Evolutionary conservation across 2,888 invertebrate genomes (phyloP), one percentile per base, ranked within the genome.

Genomic region (Ferdinandea cuprea): DNA sequence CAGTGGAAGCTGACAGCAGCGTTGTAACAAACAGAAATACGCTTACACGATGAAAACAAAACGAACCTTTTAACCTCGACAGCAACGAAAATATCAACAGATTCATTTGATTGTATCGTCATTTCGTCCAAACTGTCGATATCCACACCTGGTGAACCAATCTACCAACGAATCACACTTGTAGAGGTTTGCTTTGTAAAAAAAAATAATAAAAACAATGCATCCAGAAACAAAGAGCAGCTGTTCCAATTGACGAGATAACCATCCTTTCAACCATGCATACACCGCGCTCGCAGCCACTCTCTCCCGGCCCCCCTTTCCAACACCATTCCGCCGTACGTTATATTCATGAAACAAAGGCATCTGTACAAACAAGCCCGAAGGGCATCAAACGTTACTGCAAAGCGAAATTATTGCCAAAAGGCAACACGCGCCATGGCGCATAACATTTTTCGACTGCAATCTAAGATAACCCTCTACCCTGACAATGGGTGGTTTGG

Each of bases 331-430:
- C n/a, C 50, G 48, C 28, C 46, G 72, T 59, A n/a, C n/a, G n/a
- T n/a, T n/a, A n/a, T n/a, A 52, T 72, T 59, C 35, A 72, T 61
- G 52, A 25, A 83, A 83, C 81, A 83, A 83, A 77, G 78, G 81
- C 81, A 83, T 83, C 81, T 83, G 81, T 83, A 61, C 77, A 83
- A 83, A 83, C 78, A 83, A 72, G 66, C 81, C 81, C 81, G 68
- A 72, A 72, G 81, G 81, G 71, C 77, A 81, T 77, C 77, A 37
- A 25, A 59, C 66, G n/a, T 37, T 65, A 32, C 61, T 15, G 35
- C 63, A 35, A 61, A 83, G 72, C 77, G 81, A 83, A 83, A 77
- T 72, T 77, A 77, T 32, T 44, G 78, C 81, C 72, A 28, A 61
- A 77, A 72, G 81, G 72, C 77, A 81, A 76, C 81, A 81, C 81